phyloP scores from a whole-genome alignment of 2,888 invertebrate species.

The Trypoxylon attenuatum region DNA sequence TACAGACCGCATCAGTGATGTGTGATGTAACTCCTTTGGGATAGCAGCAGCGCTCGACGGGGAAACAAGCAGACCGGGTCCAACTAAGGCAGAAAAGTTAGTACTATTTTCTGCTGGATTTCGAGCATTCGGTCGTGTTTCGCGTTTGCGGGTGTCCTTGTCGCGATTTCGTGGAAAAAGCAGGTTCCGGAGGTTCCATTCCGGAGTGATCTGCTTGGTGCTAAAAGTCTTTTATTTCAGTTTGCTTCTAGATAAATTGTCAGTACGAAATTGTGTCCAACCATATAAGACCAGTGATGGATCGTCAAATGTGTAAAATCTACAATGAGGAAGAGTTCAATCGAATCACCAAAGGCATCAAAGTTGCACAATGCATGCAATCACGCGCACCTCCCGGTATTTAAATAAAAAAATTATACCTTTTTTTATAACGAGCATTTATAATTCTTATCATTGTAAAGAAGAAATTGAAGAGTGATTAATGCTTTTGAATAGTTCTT shows the following conservation, averaged over 20 bases:
- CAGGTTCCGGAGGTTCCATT: not conserved
- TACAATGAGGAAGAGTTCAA: constrained; percentile 77
- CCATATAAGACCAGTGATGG: constrained; percentile 46
- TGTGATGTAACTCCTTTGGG: no score
- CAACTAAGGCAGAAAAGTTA: no score
- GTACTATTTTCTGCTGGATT: not conserved
- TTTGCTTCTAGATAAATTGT: not conserved
- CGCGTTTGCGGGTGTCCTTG: not conserved
- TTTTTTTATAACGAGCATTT: no score
- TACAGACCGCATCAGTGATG: no score
- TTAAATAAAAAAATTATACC: no score
- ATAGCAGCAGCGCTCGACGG: no score
- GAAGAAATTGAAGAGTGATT: not conserved
- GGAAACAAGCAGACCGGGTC: no score
- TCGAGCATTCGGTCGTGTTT: no score
- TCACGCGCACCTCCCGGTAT: constrained; percentile 77
- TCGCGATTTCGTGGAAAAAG: not conserved
- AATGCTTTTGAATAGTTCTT: not conserved
- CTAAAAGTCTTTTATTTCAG: not conserved
- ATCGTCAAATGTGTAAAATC: constrained; percentile 74
- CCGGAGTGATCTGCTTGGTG: no score
- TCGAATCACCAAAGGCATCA: constrained; percentile 76
- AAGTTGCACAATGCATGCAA: constrained; percentile 79
- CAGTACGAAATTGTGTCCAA: not conserved
- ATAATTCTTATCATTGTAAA: no score